These are phyloP conservation scores for Alethe castanea DNA, from an alignment of 2,113 vertebrate species.

Conservation along the genomic window DNA sequence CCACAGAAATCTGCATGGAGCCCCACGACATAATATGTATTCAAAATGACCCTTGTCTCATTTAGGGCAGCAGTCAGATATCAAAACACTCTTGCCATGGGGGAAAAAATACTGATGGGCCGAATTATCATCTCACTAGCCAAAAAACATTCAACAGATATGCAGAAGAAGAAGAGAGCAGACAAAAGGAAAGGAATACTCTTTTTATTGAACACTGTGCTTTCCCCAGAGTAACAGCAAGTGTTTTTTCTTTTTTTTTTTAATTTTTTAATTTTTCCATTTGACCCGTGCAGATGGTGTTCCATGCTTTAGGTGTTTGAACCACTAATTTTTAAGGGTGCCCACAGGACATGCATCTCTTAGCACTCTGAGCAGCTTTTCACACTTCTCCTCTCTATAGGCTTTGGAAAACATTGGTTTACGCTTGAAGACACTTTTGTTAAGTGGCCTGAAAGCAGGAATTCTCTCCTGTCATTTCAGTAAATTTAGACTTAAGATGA, in stretches of 20 bases:
- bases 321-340: conserved; percentile 16
- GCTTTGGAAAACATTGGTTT: conserved; percentile 7
- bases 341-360: conserved; percentile 4
- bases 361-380: conserved; percentile 58
- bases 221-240: neutral
- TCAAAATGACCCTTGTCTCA: neutral
- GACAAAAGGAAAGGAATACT: neutral
- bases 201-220: neutral
- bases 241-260: neutral
- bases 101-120: neutral
- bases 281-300: neutral
- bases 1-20: neutral
- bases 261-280: conserved; percentile 35
- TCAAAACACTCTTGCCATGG: neutral
- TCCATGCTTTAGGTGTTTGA: conserved; percentile 48
- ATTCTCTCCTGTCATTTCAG: neutral
- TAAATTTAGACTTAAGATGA: neutral
- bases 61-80: neutral
- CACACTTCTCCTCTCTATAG: conserved; percentile 21
- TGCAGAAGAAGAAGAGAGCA: neutral
- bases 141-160: neutral
- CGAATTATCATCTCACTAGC: neutral
- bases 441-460: conserved; percentile 39
- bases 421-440: conserved; percentile 10
- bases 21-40: neutral